Conservation (phyloP, 1,140 invertebrate species). For the Drosophila pseudoobscura region DNA sequence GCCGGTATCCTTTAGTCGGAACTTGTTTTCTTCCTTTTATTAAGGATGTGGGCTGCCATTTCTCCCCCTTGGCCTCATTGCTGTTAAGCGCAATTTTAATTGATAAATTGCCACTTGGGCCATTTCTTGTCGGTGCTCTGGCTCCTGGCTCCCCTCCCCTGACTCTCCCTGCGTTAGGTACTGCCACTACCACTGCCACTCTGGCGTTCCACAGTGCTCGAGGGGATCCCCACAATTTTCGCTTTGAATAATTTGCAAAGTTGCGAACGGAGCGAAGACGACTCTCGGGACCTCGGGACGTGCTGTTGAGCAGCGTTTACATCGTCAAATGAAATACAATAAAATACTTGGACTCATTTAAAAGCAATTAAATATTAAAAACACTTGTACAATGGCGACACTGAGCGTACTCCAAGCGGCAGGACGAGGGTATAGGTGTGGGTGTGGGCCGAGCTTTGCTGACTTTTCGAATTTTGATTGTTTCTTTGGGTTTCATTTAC, state of each 20-base stretch:
- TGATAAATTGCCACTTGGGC: slow-evolving; percentile 80
- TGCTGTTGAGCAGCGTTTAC: slow-evolving; percentile 73
- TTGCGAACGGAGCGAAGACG: slow-evolving; percentile 46
- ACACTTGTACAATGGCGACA: slow-evolving; percentile 71
- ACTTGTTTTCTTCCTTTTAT: slow-evolving; percentile 4
- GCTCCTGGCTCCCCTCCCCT: slow-evolving; percentile 2
- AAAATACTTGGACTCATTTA: slow-evolving; percentile 80
- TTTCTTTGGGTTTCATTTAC: slow-evolving; percentile 72
- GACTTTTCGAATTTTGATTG: slow-evolving; percentile 79
- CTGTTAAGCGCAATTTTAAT: slow-evolving; percentile 79
- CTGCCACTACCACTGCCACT: neutral
- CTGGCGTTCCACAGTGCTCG: neutral
- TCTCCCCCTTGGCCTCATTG: slow-evolving; percentile 60
- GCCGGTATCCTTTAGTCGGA: too few relatives aligned
- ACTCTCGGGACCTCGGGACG: slow-evolving; percentile 31
- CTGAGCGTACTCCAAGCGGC: neutral
- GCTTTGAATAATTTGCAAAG: slow-evolving; percentile 79
- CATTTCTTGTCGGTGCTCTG: slow-evolving; percentile 68
- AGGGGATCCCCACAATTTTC: slow-evolving; percentile 7
- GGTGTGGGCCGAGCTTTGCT: slow-evolving; percentile 21
- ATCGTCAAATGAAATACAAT: slow-evolving; percentile 80
- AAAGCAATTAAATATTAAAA: slow-evolving; percentile 82
- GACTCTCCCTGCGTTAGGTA: slow-evolving; percentile 2
- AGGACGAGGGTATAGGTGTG: too few relatives aligned
- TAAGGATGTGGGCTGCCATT: slow-evolving; percentile 25